Conservation (phyloP, 2,888 invertebrate genomes). For the Tetropium fuscum region DNA sequence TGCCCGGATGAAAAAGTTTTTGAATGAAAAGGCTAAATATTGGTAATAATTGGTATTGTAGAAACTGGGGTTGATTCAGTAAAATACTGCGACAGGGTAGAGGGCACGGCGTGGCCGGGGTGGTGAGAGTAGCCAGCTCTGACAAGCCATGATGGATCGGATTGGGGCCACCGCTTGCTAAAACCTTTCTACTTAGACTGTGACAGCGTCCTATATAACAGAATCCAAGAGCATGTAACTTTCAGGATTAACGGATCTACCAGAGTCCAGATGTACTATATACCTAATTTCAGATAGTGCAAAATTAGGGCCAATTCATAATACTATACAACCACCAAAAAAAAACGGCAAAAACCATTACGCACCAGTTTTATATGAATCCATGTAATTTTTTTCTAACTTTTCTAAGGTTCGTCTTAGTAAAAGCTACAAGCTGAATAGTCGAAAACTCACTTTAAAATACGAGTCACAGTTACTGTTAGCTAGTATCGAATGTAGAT, state of each 20-base stretch:
- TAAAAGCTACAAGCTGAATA: too few species aligned
- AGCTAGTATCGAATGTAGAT: too few species aligned
- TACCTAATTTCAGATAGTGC: conserved; percentile 22
- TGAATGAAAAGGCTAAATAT: conserved; percentile 51
- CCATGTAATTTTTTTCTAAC: too few species aligned
- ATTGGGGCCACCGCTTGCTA: conserved; percentile 64
- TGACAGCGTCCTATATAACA: conserved; percentile 54
- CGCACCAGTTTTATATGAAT: too few species aligned
- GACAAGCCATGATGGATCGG: conserved; percentile 69
- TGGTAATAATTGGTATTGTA: conserved; percentile 57
- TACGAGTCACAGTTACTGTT: too few species aligned
- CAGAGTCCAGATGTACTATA: conserved; percentile 19
- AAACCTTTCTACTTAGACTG: conserved; percentile 63
- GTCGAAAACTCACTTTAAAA: too few species aligned
- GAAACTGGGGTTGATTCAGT: conserved; percentile 57
- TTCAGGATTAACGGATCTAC: conserved; percentile 44
- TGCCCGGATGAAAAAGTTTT: conserved; percentile 36
- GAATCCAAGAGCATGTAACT: conserved; percentile 45
- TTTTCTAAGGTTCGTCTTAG: too few species aligned
- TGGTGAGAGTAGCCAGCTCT: conserved; percentile 67
- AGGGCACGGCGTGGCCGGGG: conserved; percentile 61
- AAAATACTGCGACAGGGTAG: conserved; percentile 48
- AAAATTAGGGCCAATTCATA: background rate
- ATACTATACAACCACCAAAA: background rate
- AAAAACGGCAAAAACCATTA: background rate